Evolutionary conservation across 2,113 vertebrate genomes (phyloP).

Genomic region (Passer domesticus): DNA sequence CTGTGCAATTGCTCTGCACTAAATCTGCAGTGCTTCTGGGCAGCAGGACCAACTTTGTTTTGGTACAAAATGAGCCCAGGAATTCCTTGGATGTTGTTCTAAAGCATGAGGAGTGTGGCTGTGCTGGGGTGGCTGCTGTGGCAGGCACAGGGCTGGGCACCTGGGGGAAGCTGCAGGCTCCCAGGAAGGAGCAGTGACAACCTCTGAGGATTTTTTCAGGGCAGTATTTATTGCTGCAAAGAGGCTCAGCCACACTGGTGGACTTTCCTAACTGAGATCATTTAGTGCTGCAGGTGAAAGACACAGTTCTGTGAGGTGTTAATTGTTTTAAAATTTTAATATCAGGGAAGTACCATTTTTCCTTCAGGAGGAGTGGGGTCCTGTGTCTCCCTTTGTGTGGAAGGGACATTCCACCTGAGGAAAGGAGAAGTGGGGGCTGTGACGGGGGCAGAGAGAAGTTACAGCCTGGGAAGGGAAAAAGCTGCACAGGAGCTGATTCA

Average conservation of each 20-base stretch:
- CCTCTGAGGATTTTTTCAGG: neutral
- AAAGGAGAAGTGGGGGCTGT: neutral
- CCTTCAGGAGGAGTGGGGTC: neutral
- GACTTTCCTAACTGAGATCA: neutral
- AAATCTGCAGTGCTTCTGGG: neutral
- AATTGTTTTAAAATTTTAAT: neutral
- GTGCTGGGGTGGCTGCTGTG: neutral
- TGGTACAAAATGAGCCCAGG: neutral
- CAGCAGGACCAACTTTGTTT: neutral
- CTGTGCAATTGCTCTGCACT: neutral
- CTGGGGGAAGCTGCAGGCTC: neutral
- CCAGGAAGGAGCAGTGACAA: neutral
- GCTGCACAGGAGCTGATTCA: neutral
- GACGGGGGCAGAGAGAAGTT: neutral
- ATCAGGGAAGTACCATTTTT: neutral
- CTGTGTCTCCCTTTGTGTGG: neutral
- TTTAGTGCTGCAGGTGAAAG: neutral
- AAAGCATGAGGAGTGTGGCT: neutral
- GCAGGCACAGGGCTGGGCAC: neutral
- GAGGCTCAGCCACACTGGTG: neutral
- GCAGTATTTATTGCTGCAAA: neutral
- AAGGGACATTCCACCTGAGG: neutral
- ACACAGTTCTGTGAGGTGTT: neutral
- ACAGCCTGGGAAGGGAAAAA: neutral
- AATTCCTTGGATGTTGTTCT: neutral